Base-by-base conservation (phyloP, 2,888 invertebrate genomes). In the Blastobasis lacticolella region DNA sequence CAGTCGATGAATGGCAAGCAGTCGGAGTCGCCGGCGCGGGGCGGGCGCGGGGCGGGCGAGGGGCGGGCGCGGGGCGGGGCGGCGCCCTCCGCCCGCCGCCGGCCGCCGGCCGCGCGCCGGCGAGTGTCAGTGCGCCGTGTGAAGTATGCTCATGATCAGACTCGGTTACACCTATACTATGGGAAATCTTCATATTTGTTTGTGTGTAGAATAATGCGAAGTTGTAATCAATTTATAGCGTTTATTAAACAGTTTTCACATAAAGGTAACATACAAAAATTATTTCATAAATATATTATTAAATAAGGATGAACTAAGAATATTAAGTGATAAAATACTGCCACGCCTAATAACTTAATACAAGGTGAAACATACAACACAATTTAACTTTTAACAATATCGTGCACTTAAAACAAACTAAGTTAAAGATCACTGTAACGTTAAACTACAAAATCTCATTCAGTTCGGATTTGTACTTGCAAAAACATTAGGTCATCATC, bases 401-500 rank as follows among this genome's bases (percentile, higher is more conserved):
- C 87, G 86, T 87, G 87, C 87, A 85, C 84, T 85, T 84, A 85
- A 81, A 75, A 69, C 76, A 79, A 80, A 82, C 78, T 81, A 81
- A 81, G 83, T 84, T 83, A 85, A 83, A 80, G 77, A 82, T 85
- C 82, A 83, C 78, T 81, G 79, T 81, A 79, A 81, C 78, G 84
- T 86, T 82, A 86, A 81, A 81, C 81, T 86, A 81, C 78, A 78
- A 81, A 85, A 85, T 84, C 78, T 86, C 86, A 85, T 84, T 87
- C 84, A 83, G 79, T 78, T 86, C 76, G 82, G 84, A 86, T 87
- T 88, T 88, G 87, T 88, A 88, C 87, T 88, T 81, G 85, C 86
- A 84, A 74, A 80, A 81, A 80, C 66, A 81, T 80, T 78, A 78
- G 78, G 75, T 80, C 76, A 73, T 74, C 72, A 81, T 76, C 73